These are phyloP conservation scores for Hanleya hanleyi DNA, from an alignment of 2,888 invertebrate genomes.

Conservation along the genomic window DNA sequence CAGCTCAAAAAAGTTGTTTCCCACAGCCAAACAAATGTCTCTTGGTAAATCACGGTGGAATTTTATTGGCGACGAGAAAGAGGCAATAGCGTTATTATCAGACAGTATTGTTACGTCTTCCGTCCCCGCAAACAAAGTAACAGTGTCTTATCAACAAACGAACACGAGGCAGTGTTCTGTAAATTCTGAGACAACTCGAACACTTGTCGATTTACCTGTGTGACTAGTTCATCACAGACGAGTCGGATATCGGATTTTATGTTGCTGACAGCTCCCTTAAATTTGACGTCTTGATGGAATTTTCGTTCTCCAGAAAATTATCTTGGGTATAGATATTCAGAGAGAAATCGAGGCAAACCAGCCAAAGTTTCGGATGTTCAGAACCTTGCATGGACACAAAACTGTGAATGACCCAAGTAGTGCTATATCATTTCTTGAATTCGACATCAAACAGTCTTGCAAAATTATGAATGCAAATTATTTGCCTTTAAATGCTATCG, in stretches of 20 bases:
- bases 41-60: not conserved
- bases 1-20: not conserved
- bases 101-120: not conserved
- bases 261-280: not conserved
- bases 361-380: too few relatives aligned
- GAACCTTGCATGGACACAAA: too few relatives aligned
- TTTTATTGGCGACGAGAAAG: not conserved
- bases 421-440: too few relatives aligned
- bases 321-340: too few relatives aligned
- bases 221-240: not conserved
- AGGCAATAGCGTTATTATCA: not conserved
- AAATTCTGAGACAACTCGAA: not conserved
- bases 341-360: too few relatives aligned
- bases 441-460: too few relatives aligned
- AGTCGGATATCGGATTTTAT: not conserved
- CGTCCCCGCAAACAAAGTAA: not conserved
- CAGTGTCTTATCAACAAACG: not conserved
- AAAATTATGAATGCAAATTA: too few relatives aligned
- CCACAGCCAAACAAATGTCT: not conserved
- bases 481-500: too few relatives aligned
- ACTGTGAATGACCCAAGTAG: too few relatives aligned
- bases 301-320: not conserved
- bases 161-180: not conserved
- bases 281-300: not conserved
- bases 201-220: not conserved